Conservation (phyloP, 2,888 invertebrate genomes). For the Tetragnatha montana region DNA sequence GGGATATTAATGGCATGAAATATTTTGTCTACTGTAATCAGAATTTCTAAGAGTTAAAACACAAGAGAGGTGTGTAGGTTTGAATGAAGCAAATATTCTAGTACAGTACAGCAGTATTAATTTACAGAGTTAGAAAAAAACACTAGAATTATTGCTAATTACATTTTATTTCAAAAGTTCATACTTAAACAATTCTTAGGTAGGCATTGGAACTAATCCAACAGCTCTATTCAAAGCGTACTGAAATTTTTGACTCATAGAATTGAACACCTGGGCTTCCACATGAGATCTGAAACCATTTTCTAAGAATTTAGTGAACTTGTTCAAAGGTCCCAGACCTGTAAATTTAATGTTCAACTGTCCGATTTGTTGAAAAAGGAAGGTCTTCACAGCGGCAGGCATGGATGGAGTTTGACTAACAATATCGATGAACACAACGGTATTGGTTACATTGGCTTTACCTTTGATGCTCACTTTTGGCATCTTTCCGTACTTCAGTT, state of each 20-base stretch:
- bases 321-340: constrained; percentile 66
- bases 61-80: not conserved
- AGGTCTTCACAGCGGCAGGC: constrained; percentile 32
- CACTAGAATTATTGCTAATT: too few species aligned
- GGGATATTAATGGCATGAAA: not conserved
- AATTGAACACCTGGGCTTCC: constrained; percentile 56
- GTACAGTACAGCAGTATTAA: too few species aligned
- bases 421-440: constrained; percentile 37
- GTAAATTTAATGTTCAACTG: constrained; percentile 38
- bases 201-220: constrained; percentile 49
- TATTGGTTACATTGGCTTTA: constrained; percentile 54
- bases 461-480: constrained; percentile 67
- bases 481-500: constrained; percentile 66
- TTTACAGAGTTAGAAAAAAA: too few species aligned
- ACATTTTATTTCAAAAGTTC: not conserved
- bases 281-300: constrained; percentile 51
- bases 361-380: constrained; percentile 53
- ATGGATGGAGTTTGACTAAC: not conserved
- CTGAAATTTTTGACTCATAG: constrained; percentile 58
- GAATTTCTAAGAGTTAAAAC: not conserved
- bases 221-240: constrained; percentile 52
- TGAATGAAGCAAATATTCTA: not conserved
- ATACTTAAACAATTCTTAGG: constrained; percentile 10
- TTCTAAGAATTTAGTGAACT: constrained; percentile 44
- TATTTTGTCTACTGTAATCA: not conserved